phyloP scores from a whole-genome alignment of 2,113 vertebrate species.

The Vicugna pacos region DNA sequence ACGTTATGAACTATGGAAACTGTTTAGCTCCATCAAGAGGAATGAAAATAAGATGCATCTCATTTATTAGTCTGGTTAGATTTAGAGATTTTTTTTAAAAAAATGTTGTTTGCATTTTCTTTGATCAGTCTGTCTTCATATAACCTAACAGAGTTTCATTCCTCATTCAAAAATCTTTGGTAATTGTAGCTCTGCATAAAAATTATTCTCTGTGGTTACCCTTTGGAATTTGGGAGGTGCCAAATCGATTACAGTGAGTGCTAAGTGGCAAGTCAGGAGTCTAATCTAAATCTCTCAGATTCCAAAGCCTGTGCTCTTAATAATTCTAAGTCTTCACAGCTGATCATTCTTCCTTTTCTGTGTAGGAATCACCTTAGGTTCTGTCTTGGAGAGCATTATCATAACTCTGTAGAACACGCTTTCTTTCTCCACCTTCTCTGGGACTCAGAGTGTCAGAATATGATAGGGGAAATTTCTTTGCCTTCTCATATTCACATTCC shows the following conservation, averaged over 20 bases:
- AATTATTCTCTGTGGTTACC: neutral
- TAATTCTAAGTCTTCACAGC: neutral
- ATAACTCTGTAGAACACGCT: neutral
- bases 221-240: neutral
- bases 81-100: neutral
- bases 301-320: neutral
- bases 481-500: neutral
- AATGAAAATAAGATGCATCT: neutral
- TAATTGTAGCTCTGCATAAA: neutral
- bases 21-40: conserved; percentile 17
- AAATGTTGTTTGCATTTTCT: neutral
- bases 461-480: neutral
- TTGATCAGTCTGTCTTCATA: neutral
- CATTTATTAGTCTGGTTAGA: neutral
- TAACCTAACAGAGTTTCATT: neutral
- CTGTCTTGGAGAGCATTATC: neutral
- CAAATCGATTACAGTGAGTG: neutral
- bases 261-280: neutral
- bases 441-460: neutral
- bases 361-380: neutral
- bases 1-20: neutral
- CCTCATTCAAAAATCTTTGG: neutral
- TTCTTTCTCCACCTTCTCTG: neutral
- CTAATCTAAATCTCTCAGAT: neutral
- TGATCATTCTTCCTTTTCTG: neutral